phyloP scores from a whole-genome alignment of 1,140 invertebrate species.

The Drosophila dunni region DNA sequence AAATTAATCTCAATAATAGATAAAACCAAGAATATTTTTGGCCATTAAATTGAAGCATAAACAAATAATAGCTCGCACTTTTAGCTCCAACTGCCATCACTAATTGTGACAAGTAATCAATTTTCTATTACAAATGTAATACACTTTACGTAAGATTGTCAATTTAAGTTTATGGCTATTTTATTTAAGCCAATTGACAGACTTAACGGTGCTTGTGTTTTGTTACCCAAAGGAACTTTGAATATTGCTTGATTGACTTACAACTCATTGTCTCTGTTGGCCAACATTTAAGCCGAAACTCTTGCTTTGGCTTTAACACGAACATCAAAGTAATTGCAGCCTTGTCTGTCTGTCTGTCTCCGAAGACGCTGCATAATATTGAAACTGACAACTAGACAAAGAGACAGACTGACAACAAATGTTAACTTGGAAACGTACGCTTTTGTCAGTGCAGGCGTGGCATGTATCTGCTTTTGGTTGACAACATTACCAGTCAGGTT shows the following conservation, averaged over 20 bases:
- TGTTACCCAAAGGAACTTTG: slow-evolving; percentile 1
- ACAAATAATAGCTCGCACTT: no score
- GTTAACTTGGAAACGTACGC: no score
- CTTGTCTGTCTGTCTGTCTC: slow-evolving; percentile 21
- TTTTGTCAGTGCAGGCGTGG: not conserved
- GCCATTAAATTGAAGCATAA: no score
- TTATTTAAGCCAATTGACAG: not conserved
- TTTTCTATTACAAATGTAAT: not conserved
- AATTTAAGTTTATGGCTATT: not conserved
- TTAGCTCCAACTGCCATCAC: not conserved
- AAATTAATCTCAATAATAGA: no score
- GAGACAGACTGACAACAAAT: no score
- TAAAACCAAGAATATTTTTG: no score
- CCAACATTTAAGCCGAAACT: slow-evolving; percentile 2
- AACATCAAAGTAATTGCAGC: slow-evolving; percentile 66
- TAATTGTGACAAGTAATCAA: not conserved
- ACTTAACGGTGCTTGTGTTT: not conserved
- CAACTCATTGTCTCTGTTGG: not conserved
- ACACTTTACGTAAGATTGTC: not conserved
- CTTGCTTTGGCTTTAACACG: slow-evolving; percentile 23
- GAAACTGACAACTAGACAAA: slow-evolving; percentile 48
- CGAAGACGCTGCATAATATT: slow-evolving; percentile 58
- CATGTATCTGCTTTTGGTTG: slow-evolving; percentile 19
- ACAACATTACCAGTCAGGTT: slow-evolving; percentile 23
- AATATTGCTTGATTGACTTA: not conserved